These are phyloP conservation scores for Battus philenor DNA, from an alignment of 1,140 invertebrate species.

Conservation along the genomic window DNA sequence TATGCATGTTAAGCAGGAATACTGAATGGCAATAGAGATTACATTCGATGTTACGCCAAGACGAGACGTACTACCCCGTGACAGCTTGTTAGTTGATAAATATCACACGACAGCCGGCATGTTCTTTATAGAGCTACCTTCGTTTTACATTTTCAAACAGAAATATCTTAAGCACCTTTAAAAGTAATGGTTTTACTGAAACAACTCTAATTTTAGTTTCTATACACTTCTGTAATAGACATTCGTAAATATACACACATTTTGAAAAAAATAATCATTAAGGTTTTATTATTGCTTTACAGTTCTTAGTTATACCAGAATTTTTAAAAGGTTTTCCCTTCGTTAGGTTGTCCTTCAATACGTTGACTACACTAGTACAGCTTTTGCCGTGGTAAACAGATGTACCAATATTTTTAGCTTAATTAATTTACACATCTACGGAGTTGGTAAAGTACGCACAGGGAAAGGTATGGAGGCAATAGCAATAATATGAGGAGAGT, in stretches of 20 bases:
- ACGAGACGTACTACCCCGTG: conserved; percentile 35
- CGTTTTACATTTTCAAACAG: conserved; percentile 49
- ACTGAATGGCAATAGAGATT: conserved; percentile 41
- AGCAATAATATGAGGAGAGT: conserved; percentile 33
- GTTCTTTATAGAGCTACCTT: conserved; percentile 61
- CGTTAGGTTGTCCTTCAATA: too few species aligned
- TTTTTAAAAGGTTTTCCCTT: too few species aligned
- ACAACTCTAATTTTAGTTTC: too few species aligned
- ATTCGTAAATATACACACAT: too few species aligned
- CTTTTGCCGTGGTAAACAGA: too few species aligned
- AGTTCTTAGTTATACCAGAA: too few species aligned
- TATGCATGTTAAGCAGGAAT: conserved; percentile 43
- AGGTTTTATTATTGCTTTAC: too few species aligned
- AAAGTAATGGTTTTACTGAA: too few species aligned
- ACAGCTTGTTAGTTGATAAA: conserved; percentile 60
- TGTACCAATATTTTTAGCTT: conserved; percentile 51
- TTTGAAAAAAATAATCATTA: too few species aligned
- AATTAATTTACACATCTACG: conserved; percentile 30
- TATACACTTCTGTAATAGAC: too few species aligned
- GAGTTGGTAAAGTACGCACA: conserved; percentile 27
- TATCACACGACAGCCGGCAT: conserved; percentile 39
- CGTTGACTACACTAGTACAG: too few species aligned
- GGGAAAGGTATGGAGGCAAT: conserved; percentile 29
- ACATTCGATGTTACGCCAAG: conserved; percentile 37
- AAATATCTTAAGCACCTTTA: too few species aligned